phyloP scores from a whole-genome alignment of 2,797 vertebrate genomes.

The Clamator glandarius region DNA sequence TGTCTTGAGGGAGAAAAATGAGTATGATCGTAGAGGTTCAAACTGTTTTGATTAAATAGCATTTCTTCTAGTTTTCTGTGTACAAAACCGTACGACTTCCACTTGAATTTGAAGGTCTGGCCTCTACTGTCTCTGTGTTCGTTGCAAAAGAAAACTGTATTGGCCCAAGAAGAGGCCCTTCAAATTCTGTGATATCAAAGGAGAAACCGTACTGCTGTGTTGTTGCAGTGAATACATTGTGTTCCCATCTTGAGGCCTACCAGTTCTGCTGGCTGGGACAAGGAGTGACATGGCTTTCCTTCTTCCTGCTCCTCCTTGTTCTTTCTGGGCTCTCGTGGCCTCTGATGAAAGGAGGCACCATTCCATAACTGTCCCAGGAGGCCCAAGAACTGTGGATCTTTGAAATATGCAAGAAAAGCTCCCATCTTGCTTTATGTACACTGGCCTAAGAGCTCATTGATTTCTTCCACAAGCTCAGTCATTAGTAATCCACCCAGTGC shows the following conservation, averaged over 20 bases:
- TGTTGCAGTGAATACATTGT: not conserved
- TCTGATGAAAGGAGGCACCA: not conserved
- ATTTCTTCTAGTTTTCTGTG: not conserved
- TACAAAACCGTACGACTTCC: not conserved
- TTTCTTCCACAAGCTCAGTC: constrained; percentile 4
- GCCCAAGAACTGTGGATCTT: not conserved
- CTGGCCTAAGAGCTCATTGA: constrained; percentile 39
- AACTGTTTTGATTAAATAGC: not conserved
- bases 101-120: not conserved
- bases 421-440: not conserved
- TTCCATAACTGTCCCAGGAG: not conserved
- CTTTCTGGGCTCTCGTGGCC: not conserved
- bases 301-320: not conserved
- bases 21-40: not conserved
- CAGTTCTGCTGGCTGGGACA: not conserved
- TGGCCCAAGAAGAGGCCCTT: not conserved
- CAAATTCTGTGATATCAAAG: not conserved
- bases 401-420: not conserved
- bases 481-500: not conserved
- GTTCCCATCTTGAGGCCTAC: not conserved
- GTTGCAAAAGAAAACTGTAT: not conserved
- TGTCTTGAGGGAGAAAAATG: not conserved
- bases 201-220: not conserved
- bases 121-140: not conserved
- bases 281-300: not conserved